Conservation (phyloP, 2,888 invertebrate genomes). For the Melanostoma scalare region DNA sequence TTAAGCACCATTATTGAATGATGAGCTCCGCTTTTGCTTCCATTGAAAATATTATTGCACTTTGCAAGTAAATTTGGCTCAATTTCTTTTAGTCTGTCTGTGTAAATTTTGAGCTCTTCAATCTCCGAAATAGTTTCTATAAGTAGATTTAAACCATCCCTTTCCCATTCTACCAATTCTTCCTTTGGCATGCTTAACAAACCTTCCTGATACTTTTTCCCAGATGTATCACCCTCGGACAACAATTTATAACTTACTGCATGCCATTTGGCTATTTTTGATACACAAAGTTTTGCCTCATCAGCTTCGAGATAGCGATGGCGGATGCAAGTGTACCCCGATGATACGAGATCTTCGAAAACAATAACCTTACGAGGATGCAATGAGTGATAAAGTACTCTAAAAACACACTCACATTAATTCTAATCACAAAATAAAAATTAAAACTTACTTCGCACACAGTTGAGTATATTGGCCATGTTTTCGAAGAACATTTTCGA, state of each 20-base stretch:
- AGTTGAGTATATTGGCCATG: conserved; percentile 67
- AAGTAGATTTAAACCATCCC: conserved; percentile 10
- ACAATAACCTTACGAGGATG: conserved; percentile 51
- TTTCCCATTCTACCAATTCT: conserved; percentile 8
- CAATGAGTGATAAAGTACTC: conserved; percentile 46
- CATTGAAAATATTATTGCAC: conserved; percentile 42
- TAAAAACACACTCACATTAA: not conserved
- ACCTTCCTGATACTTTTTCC: conserved; percentile 14
- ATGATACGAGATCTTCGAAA: conserved; percentile 62
- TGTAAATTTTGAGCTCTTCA: conserved; percentile 23
- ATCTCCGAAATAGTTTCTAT: conserved; percentile 16
- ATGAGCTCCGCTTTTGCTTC: not conserved
- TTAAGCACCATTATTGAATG: conserved; percentile 46
- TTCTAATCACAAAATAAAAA: not conserved
- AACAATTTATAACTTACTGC: conserved; percentile 69
- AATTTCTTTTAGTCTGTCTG: conserved; percentile 2
- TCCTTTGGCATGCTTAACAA: conserved; percentile 26
- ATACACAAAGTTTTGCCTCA: conserved; percentile 55
- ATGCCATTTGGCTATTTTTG: conserved; percentile 73
- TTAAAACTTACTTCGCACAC: conserved; percentile 60
- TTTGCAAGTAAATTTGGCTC: conserved; percentile 21
- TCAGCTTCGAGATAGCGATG: conserved; percentile 43
- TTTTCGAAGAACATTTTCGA: conserved; percentile 64
- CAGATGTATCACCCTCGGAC: conserved; percentile 30
- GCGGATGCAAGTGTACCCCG: conserved; percentile 62